Evolutionary conservation across 2,113 vertebrate species (phyloP).

Genomic region (Polyodon spathula): DNA sequence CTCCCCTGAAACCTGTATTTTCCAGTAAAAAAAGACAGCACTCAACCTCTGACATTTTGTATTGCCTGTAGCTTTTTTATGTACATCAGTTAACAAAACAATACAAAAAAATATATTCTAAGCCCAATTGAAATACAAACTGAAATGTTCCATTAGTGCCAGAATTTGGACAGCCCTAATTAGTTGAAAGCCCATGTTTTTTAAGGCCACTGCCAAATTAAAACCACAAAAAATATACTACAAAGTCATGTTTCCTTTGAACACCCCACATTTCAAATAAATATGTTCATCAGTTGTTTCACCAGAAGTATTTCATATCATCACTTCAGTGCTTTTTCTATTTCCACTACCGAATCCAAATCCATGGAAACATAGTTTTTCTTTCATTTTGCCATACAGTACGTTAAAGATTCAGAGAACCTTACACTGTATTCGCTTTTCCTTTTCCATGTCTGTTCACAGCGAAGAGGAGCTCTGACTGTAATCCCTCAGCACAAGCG

Average conservation of each 20-base stretch:
- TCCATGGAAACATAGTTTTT: conserved; percentile 44
- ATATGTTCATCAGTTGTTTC: background rate
- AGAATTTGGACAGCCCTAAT: conserved; percentile 43
- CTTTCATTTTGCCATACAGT: background rate
- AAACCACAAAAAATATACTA: conserved; percentile 50
- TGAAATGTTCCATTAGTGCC: conserved; percentile 13
- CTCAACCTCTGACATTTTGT: background rate
- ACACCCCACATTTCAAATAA: conserved; percentile 11
- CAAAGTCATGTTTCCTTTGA: conserved; percentile 12
- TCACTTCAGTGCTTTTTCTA: background rate
- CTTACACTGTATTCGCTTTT: background rate
- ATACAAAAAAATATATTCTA: background rate
- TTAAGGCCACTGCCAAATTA: conserved; percentile 82
- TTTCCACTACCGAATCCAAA: conserved; percentile 29
- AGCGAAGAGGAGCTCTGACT: conserved; percentile 96
- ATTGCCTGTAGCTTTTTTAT: conserved; percentile 8
- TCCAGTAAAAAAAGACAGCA: background rate
- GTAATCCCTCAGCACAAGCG: conserved; percentile 88
- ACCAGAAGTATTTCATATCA: conserved; percentile 1
- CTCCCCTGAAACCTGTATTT: too few relatives aligned
- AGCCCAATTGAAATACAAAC: conserved; percentile 4
- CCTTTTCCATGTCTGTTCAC: conserved; percentile 64
- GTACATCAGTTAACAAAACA: conserved; percentile 2
- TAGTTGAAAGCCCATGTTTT: conserved; percentile 81
- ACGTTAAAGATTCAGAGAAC: background rate